Conservation (phyloP, 1,140 invertebrate species). For the Drosophila pallidifrons region DNA sequence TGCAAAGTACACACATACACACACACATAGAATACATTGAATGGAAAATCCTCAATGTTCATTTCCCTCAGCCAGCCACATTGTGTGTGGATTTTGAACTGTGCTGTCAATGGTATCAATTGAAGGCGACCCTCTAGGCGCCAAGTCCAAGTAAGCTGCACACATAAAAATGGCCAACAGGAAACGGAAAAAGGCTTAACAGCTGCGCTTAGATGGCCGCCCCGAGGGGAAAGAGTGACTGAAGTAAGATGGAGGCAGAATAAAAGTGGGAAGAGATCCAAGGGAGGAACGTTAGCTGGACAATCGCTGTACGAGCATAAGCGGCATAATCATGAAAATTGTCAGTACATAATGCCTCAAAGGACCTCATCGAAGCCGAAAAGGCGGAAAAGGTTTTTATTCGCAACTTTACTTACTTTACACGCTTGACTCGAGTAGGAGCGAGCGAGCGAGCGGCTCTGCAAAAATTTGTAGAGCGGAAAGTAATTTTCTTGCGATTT, state of each 20-base stretch:
- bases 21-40: conserved; percentile 55
- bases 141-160: conserved; percentile 63
- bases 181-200: conserved; percentile 82
- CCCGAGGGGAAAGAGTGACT: conserved; percentile 1
- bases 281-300: conserved; percentile 46
- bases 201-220: conserved; percentile 68
- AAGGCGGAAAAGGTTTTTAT: conserved; percentile 79
- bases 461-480: conserved; percentile 75
- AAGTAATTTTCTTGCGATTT: conserved; percentile 80
- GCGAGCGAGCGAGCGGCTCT: conserved; percentile 9
- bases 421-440: conserved; percentile 66
- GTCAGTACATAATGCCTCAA: conserved; percentile 83
- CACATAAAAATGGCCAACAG: conserved; percentile 59
- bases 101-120: conserved; percentile 74
- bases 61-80: conserved; percentile 57
- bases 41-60: conserved; percentile 65
- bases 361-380: conserved; percentile 67
- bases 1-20: conserved; percentile 27
- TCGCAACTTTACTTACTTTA: conserved; percentile 82
- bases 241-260: background rate
- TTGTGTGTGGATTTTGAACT: conserved; percentile 39
- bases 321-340: conserved; percentile 82
- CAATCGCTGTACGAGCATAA: conserved; percentile 56
- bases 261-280: background rate
- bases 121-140: conserved; percentile 57